Percentiles rank a stretch among this genome's conserved stretches.
These are phyloP conservation scores for Lepus townsendii DNA, from an alignment of 2,797 vertebrate genomes.

Conservation along the genomic window DNA sequence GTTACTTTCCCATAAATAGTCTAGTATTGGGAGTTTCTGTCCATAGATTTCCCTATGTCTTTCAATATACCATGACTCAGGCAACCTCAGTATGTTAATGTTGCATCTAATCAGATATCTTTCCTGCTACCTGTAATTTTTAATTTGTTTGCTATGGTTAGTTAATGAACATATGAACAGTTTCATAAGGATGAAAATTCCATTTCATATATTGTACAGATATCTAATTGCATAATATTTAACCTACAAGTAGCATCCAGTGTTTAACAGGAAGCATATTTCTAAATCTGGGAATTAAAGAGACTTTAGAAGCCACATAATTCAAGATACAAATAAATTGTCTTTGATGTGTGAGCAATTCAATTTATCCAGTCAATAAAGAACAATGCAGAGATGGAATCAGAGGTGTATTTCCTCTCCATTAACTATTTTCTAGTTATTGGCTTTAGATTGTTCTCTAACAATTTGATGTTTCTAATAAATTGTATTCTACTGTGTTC, in stretches of 20 bases:
- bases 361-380: constrained; percentile 64
- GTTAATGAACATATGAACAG: constrained; percentile 17
- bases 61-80: background rate
- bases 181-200: background rate
- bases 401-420: constrained; percentile 64
- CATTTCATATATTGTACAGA: background rate
- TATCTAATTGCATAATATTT: constrained; percentile 14
- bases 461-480: constrained; percentile 59
- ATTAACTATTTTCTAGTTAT: constrained; percentile 60
- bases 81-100: background rate
- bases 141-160: constrained; percentile 17
- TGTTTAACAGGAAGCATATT: background rate
- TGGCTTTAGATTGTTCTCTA: constrained; percentile 69
- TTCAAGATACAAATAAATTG: constrained; percentile 48
- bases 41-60: background rate
- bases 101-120: background rate
- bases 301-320: background rate
- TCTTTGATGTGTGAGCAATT: constrained; percentile 53
- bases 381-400: constrained; percentile 41
- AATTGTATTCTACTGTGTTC: constrained; percentile 29
- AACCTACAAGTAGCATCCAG: background rate
- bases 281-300: background rate
- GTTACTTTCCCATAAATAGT: background rate
- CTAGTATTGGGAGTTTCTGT: background rate
- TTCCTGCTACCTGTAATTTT: background rate